A percentile compares a stretch with the other conserved stretches of the same genome.
phyloP scores from a whole-genome alignment of 2,797 vertebrate genomes.

The Centropyge bicolor region DNA sequence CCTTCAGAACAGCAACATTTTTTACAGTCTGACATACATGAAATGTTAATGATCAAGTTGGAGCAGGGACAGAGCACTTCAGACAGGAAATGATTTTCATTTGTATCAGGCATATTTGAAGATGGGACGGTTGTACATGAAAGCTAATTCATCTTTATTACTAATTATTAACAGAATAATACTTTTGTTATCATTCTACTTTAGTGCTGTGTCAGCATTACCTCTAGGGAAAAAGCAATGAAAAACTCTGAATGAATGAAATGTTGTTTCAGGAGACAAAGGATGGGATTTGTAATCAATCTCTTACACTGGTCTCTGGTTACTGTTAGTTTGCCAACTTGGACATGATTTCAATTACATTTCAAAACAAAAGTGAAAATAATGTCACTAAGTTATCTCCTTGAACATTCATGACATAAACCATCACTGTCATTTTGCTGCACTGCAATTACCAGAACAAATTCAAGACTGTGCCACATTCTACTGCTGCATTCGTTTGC shows the following conservation, averaged over 20 bases:
- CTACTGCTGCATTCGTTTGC: neutral
- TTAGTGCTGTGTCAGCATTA: neutral
- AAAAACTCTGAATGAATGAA: neutral
- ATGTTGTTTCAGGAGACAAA: neutral
- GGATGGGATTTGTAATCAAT: neutral
- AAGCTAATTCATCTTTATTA: neutral
- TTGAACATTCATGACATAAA: neutral
- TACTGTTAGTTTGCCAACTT: neutral
- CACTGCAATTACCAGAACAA: neutral
- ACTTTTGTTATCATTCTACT: neutral
- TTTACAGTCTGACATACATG: neutral
- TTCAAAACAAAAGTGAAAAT: neutral
- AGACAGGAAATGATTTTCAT: neutral
- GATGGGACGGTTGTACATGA: neutral
- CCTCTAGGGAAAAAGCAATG: neutral
- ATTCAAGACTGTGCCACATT: neutral
- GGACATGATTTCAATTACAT: neutral
- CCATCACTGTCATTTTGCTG: neutral
- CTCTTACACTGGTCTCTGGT: neutral
- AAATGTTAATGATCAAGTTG: neutral
- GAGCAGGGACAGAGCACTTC: neutral
- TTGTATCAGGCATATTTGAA: neutral
- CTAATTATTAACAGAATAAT: neutral
- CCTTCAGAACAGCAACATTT: neutral
- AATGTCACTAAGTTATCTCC: neutral